A percentile compares a stretch with the other conserved stretches of the same genome.
Evolutionary conservation across 1,140 invertebrate species (phyloP).

Genomic region (Schlechtendalia chinensis): DNA sequence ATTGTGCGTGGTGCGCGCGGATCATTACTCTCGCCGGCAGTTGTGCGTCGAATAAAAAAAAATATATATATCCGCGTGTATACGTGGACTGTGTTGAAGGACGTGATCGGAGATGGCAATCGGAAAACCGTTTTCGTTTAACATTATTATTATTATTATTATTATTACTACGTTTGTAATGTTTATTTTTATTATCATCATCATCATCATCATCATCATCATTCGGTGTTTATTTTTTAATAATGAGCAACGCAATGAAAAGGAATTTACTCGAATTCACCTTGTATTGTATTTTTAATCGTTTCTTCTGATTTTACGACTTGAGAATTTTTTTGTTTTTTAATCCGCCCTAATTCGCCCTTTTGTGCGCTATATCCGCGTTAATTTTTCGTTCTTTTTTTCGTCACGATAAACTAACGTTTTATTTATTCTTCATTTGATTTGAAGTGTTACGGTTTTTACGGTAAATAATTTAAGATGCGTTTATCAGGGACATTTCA

Average conservation of each 20-base stretch:
- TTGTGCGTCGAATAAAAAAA: conserved; percentile 39
- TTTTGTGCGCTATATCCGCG: neutral
- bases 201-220: neutral
- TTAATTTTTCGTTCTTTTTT: too few relatives aligned
- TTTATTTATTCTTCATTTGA: too few relatives aligned
- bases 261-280: neutral
- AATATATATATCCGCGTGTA: neutral
- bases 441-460: too few relatives aligned
- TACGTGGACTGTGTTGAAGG: neutral
- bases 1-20: neutral
- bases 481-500: too few relatives aligned
- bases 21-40: conserved; percentile 22
- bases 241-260: neutral
- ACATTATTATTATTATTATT: conserved; percentile 46
- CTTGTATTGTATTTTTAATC: neutral
- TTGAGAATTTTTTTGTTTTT: neutral
- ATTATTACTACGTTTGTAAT: conserved; percentile 22
- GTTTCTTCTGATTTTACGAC: conserved; percentile 2
- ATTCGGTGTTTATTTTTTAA: conserved; percentile 3
- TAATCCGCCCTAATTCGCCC: too few relatives aligned
- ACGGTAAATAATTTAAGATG: too few relatives aligned
- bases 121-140: conserved; percentile 30
- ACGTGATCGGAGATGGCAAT: conserved; percentile 41
- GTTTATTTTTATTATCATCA: conserved; percentile 38
- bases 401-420: too few relatives aligned